Percentiles rank a stretch among this genome's conserved stretches.
Conservation (phyloP, 2,888 invertebrate species). For the Latrodectus elegans region DNA sequence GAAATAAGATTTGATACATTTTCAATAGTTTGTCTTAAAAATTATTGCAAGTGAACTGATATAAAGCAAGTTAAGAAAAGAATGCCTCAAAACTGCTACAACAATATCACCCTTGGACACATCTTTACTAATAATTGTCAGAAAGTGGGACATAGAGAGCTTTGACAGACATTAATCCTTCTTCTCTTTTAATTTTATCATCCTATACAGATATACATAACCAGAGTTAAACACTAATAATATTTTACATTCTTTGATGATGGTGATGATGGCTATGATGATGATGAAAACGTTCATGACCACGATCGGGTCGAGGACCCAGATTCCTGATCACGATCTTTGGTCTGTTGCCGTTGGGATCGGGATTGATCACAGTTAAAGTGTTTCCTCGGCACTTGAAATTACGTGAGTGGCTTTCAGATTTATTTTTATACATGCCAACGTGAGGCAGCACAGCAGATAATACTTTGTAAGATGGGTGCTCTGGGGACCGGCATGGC, state of each 20-base stretch:
- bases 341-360: constrained; percentile 65
- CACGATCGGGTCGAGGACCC: constrained; percentile 57
- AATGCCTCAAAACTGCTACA: too few relatives aligned
- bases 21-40: too few relatives aligned
- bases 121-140: too few relatives aligned
- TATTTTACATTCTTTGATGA: constrained; percentile 63
- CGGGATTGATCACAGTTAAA: constrained; percentile 66
- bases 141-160: neutral
- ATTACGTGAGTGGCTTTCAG: constrained; percentile 46
- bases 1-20: too few relatives aligned
- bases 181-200: too few relatives aligned
- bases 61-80: too few relatives aligned
- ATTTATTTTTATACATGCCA: constrained; percentile 55
- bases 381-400: constrained; percentile 62
- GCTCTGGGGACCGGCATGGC: constrained; percentile 53
- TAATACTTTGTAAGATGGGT: constrained; percentile 51
- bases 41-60: too few relatives aligned
- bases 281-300: constrained; percentile 50
- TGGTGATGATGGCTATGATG: constrained; percentile 46
- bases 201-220: neutral
- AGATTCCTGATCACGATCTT: constrained; percentile 69
- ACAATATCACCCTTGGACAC: too few relatives aligned
- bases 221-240: neutral
- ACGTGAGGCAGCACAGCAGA: constrained; percentile 53
- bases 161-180: neutral